These are phyloP conservation scores for Brachionus manjavacas DNA, from an alignment of 1,140 invertebrate species.

Conservation along the genomic window DNA sequence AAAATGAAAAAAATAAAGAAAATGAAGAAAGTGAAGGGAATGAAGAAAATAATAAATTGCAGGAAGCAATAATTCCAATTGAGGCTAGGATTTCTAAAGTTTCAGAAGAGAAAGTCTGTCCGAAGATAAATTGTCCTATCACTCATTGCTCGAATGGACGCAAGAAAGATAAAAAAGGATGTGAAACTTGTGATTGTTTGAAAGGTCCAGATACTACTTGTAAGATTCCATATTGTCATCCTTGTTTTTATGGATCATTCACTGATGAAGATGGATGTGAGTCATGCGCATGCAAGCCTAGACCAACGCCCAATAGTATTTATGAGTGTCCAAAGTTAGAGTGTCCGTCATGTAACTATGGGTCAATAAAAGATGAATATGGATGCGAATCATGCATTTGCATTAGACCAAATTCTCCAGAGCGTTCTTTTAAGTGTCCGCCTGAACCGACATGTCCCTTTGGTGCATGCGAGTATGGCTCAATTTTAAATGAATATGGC, in stretches of 20 bases:
- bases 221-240: slow-evolving; percentile 14
- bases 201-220: background rate
- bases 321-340: slow-evolving; percentile 36
- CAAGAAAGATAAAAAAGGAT: slow-evolving; percentile 8
- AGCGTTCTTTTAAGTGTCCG: background rate
- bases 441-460: background rate
- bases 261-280: slow-evolving; percentile 40
- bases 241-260: slow-evolving; percentile 41
- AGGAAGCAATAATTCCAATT: background rate
- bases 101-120: background rate
- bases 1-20: no score
- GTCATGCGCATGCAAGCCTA: slow-evolving; percentile 29
- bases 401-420: slow-evolving; percentile 16
- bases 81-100: background rate
- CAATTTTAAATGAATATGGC: slow-evolving; percentile 22
- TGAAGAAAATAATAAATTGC: background rate
- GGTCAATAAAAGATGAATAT: slow-evolving; percentile 40
- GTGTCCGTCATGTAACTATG: slow-evolving; percentile 28
- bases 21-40: no score
- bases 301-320: background rate
- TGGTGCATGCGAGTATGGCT: slow-evolving; percentile 26
- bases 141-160: background rate
- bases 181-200: slow-evolving; percentile 20
- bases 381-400: slow-evolving; percentile 40
- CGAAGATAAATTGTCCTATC: slow-evolving; percentile 5